A percentile compares a stretch with the other conserved stretches of the same genome.
phyloP scores from a whole-genome alignment of 35 echinoderm and acorn worm genomes.

The Chiridota heheva region DNA sequence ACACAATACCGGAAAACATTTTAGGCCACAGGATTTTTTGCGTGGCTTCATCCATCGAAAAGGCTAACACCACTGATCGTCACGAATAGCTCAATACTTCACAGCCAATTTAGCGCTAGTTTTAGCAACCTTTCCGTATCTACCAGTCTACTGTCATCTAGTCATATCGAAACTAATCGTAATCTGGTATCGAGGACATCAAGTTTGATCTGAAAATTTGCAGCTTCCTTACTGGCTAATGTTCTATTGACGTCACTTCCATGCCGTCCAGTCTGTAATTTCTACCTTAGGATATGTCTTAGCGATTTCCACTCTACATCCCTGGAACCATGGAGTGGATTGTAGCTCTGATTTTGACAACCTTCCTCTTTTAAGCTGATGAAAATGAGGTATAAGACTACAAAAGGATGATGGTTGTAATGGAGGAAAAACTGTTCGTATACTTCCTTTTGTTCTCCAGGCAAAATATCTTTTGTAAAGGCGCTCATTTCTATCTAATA shows the following conservation, averaged over 20 bases:
- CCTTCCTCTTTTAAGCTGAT: slow-evolving; percentile 19
- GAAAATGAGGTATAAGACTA: slow-evolving; percentile 50
- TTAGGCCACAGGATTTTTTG: too few relatives aligned
- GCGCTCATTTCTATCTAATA: slow-evolving; percentile 56
- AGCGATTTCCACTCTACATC: slow-evolving; percentile 43
- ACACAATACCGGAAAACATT: too few relatives aligned
- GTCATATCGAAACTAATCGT: too few relatives aligned
- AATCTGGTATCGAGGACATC: too few relatives aligned
- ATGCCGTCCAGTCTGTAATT: slow-evolving; percentile 30
- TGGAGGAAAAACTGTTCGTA: slow-evolving; percentile 49
- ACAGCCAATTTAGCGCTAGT: too few relatives aligned
- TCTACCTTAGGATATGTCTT: not conserved
- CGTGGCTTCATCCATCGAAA: too few relatives aligned
- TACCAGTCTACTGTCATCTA: too few relatives aligned
- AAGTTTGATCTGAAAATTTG: too few relatives aligned
- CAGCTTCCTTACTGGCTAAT: too few relatives aligned
- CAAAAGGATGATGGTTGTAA: slow-evolving; percentile 56
- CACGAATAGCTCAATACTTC: too few relatives aligned
- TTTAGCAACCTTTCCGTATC: too few relatives aligned
- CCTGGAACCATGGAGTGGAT: slow-evolving; percentile 57
- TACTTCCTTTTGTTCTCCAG: slow-evolving; percentile 59
- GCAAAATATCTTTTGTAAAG: slow-evolving; percentile 69
- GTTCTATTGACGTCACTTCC: not conserved
- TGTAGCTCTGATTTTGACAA: slow-evolving; percentile 26
- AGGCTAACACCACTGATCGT: too few relatives aligned